Percentiles rank a stretch among this genome's conserved stretches.
Evolutionary conservation across 2,888 invertebrate genomes (phyloP).

Genomic region (Furcula furcula): DNA sequence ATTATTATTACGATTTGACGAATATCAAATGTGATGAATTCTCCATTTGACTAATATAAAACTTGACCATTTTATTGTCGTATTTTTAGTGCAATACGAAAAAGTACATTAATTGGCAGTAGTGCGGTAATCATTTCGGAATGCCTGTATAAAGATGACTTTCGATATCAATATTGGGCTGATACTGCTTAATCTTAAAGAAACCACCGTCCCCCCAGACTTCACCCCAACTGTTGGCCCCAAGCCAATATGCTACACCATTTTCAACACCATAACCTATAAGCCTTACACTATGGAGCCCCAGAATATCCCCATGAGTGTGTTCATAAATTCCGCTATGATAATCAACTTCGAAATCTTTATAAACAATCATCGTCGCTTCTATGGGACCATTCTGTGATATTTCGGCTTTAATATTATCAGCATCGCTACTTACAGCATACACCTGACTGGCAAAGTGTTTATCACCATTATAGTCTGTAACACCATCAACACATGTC

Average conservation of each 20-base stretch:
- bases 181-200: slow-evolving; percentile 7
- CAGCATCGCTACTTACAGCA: neutral
- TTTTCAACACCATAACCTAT: slow-evolving; percentile 20
- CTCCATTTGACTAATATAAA: too few relatives aligned
- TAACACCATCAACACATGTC: slow-evolving; percentile 1
- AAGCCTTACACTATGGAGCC: slow-evolving; percentile 9
- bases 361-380: neutral
- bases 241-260: slow-evolving; percentile 16
- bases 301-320: fast-evolving
- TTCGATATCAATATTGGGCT: slow-evolving; percentile 1
- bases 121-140: too few relatives aligned
- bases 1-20: too few relatives aligned
- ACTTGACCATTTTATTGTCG: too few relatives aligned
- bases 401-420: slow-evolving; percentile 17
- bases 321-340: slow-evolving; percentile 10
- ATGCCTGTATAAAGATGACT: neutral
- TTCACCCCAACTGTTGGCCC: slow-evolving; percentile 12
- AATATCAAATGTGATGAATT: too few relatives aligned
- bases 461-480: slow-evolving; percentile 9
- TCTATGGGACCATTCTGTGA: slow-evolving; percentile 12
- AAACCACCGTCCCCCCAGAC: slow-evolving; percentile 13
- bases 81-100: too few relatives aligned
- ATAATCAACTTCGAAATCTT: slow-evolving; percentile 9
- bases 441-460: slow-evolving; percentile 14
- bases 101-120: too few relatives aligned